These are phyloP conservation scores for Chrysolina haemoptera DNA, from an alignment of 2,888 invertebrate species.

Conservation along the genomic window DNA sequence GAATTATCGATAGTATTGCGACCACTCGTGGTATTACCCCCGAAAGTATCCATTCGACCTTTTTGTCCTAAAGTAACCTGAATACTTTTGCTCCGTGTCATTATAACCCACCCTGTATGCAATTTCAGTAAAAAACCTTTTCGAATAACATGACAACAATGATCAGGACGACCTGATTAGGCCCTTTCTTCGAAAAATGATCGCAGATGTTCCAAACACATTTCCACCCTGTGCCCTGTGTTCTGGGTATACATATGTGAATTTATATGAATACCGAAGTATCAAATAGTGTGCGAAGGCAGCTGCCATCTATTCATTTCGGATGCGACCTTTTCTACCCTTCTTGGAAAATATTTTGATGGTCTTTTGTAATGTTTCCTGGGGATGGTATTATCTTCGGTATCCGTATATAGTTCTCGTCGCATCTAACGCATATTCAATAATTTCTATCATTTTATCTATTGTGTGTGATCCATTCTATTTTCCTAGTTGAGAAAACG, in stretches of 20 bases:
- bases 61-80: not conserved
- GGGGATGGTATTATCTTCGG: not conserved
- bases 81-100: not conserved
- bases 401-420: not conserved
- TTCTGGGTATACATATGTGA: not conserved
- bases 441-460: not conserved
- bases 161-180: not conserved
- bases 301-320: conserved; percentile 6
- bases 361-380: not conserved
- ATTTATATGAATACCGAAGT: not conserved
- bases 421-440: not conserved
- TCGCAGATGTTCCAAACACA: conserved; percentile 11
- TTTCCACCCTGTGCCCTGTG: not conserved
- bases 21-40: too few species aligned
- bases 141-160: not conserved
- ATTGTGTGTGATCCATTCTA: not conserved
- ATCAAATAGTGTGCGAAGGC: conserved; percentile 9
- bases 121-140: not conserved
- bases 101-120: not conserved
- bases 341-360: not conserved
- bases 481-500: not conserved
- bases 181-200: not conserved
- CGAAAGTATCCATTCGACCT: too few species aligned
- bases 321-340: not conserved
- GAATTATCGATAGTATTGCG: too few species aligned